phyloP scores from a whole-genome alignment of 2,797 vertebrate genomes.

The Numenius phaeopus region DNA sequence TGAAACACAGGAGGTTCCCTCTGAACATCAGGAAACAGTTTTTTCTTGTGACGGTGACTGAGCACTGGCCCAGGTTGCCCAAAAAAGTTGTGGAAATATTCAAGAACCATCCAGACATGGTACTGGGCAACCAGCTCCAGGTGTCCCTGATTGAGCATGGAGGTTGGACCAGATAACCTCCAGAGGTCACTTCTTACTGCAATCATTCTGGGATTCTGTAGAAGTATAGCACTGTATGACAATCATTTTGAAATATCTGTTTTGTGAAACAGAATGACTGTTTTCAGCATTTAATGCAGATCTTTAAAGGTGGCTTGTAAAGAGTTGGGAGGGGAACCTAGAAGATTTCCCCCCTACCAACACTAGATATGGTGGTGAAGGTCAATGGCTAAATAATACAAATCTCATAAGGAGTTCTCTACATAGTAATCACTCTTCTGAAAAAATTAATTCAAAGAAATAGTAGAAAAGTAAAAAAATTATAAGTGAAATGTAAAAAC shows the following conservation, averaged over 20 bases:
- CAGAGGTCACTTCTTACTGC: background rate
- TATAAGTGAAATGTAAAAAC: conserved; percentile 18
- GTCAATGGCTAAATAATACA: background rate
- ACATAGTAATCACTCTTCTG: background rate
- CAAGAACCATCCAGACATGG: no score
- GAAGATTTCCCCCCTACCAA: background rate
- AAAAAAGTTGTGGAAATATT: background rate
- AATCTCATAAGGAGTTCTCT: background rate
- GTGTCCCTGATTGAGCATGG: background rate
- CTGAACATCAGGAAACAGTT: background rate
- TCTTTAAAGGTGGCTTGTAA: background rate
- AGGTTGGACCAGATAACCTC: background rate
- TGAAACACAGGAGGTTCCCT: background rate
- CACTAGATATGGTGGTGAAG: background rate
- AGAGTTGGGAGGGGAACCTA: background rate
- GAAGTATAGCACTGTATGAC: background rate
- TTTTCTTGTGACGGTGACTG: background rate
- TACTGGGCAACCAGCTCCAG: background rate
- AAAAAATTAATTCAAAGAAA: conserved; percentile 35
- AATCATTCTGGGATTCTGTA: background rate
- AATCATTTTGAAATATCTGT: background rate
- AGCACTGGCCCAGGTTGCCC: no score
- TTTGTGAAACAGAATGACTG: background rate
- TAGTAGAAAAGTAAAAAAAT: conserved; percentile 12
- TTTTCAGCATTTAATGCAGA: conserved; percentile 37